A percentile compares a stretch with the other conserved stretches of the same genome.
Evolutionary conservation across 1,140 invertebrate species (phyloP).

Genomic region (Lordiphosa mommai): DNA sequence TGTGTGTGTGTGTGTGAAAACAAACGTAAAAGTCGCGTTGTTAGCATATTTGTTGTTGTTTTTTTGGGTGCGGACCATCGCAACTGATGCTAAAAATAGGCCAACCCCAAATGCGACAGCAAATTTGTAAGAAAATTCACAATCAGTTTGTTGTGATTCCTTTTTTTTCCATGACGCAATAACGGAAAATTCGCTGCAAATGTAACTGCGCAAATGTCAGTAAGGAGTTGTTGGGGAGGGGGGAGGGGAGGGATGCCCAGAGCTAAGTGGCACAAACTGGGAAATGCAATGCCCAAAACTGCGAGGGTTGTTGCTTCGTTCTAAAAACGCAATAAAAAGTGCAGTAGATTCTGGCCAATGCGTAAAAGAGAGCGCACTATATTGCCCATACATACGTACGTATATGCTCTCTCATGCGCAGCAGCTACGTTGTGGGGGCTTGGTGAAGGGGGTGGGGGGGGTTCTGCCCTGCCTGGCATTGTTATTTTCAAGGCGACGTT

Average conservation of each 20-base stretch:
- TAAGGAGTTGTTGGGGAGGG: background rate
- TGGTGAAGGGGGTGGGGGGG: background rate
- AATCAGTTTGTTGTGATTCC: constrained; percentile 6
- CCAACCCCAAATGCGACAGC: constrained; percentile 1
- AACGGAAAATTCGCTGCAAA: constrained; percentile 61
- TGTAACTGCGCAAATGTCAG: constrained; percentile 65
- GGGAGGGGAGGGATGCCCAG: constrained; percentile 13
- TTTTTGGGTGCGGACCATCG: constrained; percentile 14
- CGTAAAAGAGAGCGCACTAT: constrained; percentile 42
- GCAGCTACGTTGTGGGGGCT: constrained; percentile 9
- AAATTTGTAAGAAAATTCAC: background rate
- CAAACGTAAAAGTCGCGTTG: constrained; percentile 3
- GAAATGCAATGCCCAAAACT: constrained; percentile 34
- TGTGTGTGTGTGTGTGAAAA: constrained; percentile 6
- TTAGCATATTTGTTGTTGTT: constrained; percentile 5
- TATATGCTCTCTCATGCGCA: constrained; percentile 3
- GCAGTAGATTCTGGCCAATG: constrained; percentile 46
- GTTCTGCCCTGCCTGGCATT: constrained; percentile 43
- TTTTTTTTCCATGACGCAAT: constrained; percentile 54
- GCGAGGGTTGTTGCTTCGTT: constrained; percentile 46
- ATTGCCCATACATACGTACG: constrained; percentile 12
- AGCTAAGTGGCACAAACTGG: constrained; percentile 24
- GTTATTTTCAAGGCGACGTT: constrained; percentile 63
- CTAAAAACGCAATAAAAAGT: constrained; percentile 71
- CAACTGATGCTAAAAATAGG: constrained; percentile 31